Base-by-base conservation (phyloP, 2,113 vertebrate genomes). In the Rhodinocichla rosea region DNA sequence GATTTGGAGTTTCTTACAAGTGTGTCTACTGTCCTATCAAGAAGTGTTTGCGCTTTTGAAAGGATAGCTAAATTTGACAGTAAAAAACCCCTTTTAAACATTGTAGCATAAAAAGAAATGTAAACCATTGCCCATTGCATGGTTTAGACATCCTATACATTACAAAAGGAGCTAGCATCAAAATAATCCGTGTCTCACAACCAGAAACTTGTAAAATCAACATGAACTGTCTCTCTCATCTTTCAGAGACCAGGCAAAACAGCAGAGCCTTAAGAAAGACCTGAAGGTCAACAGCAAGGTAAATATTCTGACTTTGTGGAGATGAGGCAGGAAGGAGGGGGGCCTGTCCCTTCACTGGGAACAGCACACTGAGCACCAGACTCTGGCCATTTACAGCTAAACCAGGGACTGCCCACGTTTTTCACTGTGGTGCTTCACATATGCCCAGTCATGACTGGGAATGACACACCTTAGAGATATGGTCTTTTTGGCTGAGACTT, bases 1-100 rank as follows among this genome's bases (percentile, higher is more conserved):
- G 67, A 92, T 76, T 96, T 64, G 67, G 88, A 95, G 85, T 95
- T 96, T 95, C 87, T 95, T 94, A 67, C 86, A 93, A 83, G 92
- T 83, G 52, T 64, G 81, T 94, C 92, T 96, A 60, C 90, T 95
- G 94, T 95, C 90, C 95, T 95, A 93, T 56, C 56, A 90, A 95
- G 77, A 50, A 89, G 45, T 44, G 87, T 62, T 95, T 96, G 92
- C 32, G 55, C 91, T 93, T 95, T 96, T 93, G 68, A 53, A 87
- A 95, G 60, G 88, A 74, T 55, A 92, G 90, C 88, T 42, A 71
- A 91, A 45, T 92, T 95, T 94, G 78, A 70, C 94, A 96, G 75
- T 57, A 84, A 94, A 94, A 92, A 93, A 90, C 91, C 55, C 32
- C 65, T 87, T 86, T 95, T 65, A 83, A 90, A 65, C 35, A 83